Evolutionary conservation across 2,888 invertebrate genomes (phyloP).

Genomic region (Alloplasta piceator): DNA sequence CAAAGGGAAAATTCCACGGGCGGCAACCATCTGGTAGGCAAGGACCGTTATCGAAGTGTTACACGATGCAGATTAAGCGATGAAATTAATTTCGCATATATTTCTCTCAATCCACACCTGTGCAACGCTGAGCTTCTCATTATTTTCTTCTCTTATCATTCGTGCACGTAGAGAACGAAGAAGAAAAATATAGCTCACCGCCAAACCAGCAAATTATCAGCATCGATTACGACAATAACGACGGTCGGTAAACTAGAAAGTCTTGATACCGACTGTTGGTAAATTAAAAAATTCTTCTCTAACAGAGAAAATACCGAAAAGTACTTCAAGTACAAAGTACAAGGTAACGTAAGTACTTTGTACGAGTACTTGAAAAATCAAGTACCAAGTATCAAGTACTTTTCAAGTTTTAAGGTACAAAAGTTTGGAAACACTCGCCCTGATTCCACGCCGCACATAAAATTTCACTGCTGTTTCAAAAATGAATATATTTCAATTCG

Average conservation of each 20-base stretch:
- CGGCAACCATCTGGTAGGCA: slow-evolving; percentile 30
- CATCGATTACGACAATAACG: not conserved
- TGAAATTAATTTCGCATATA: slow-evolving; percentile 51
- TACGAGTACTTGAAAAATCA: too few species aligned
- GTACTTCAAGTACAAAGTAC: too few species aligned
- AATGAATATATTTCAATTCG: too few species aligned
- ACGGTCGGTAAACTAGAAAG: not conserved
- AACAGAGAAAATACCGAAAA: too few species aligned
- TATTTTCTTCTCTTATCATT: slow-evolving; percentile 10
- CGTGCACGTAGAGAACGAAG: slow-evolving; percentile 37
- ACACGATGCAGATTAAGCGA: slow-evolving; percentile 33
- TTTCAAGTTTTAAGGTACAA: too few species aligned
- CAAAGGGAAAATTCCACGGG: slow-evolving; percentile 12
- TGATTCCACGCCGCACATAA: too few species aligned
- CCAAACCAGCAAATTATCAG: not conserved
- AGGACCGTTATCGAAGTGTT: slow-evolving; percentile 41
- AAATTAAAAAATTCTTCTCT: not conserved
- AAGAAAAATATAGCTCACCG: slow-evolving; percentile 3
- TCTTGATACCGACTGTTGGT: not conserved
- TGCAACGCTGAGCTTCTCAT: slow-evolving; percentile 6
- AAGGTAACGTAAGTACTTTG: too few species aligned
- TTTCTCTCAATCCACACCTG: slow-evolving; percentile 47
- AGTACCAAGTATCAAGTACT: too few species aligned
- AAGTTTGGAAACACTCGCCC: too few species aligned
- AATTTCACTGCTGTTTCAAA: too few species aligned